Percentiles rank a stretch among this genome's conserved stretches.
Evolutionary conservation across 64 coral and sea anemone genomes (phyloP).

Genomic region (Montipora foliosa): DNA sequence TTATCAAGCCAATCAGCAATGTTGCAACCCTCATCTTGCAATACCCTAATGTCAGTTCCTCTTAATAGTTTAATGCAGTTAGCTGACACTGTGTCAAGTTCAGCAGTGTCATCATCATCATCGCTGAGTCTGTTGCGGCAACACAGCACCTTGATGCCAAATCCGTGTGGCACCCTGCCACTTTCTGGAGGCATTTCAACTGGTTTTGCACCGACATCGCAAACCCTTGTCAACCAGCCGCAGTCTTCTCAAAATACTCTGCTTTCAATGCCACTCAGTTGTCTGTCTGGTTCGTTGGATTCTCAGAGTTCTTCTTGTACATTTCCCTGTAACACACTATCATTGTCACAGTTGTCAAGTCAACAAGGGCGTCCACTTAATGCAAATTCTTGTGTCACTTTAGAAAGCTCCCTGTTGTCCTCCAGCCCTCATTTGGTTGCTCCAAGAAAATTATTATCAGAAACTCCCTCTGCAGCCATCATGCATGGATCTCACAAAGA

Average conservation of each 20-base stretch:
- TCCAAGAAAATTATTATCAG: neutral
- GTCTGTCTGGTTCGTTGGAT: neutral
- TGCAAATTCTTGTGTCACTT: neutral
- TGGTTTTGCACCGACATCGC: neutral
- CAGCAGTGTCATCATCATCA: neutral
- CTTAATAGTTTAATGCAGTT: constrained; percentile 46
- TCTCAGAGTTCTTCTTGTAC: neutral
- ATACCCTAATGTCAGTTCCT: constrained; percentile 27
- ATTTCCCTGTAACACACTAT: constrained; percentile 6
- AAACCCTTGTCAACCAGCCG: neutral
- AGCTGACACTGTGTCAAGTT: neutral
- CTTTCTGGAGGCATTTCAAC: neutral
- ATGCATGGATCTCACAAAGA: neutral
- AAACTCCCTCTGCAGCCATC: neutral
- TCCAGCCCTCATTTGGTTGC: neutral
- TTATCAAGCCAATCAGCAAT: neutral
- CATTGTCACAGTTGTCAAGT: constrained; percentile 1
- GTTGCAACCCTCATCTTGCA: neutral
- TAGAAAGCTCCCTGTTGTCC: neutral
- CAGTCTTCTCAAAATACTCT: constrained; percentile 20
- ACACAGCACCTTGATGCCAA: neutral
- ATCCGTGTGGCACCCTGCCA: constrained; percentile 30
- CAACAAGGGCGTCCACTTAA: neutral
- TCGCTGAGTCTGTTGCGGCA: neutral
- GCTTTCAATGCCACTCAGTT: constrained; percentile 36